Conservation (phyloP, 2,797 vertebrate species). For the Arrhamphus sclerolepis region DNA sequence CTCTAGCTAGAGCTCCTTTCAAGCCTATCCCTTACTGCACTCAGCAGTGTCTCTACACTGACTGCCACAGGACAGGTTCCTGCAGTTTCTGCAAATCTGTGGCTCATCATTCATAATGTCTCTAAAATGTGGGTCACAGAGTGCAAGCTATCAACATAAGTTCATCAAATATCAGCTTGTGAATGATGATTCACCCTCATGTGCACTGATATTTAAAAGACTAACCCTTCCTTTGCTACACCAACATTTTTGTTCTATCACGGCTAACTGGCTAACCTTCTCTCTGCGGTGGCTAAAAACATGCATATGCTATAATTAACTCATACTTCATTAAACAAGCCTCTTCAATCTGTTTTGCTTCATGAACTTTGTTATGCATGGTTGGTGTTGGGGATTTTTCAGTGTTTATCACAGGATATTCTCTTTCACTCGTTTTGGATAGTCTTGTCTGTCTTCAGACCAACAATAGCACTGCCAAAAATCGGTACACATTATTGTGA, state of each 20-base stretch:
- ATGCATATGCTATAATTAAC: slow-evolving; percentile 4
- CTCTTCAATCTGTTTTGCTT: slow-evolving; percentile 19
- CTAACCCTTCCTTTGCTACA: slow-evolving; percentile 41
- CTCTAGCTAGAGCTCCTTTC: slow-evolving; percentile 55
- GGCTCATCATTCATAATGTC: slow-evolving; percentile 52
- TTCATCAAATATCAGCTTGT: slow-evolving; percentile 18
- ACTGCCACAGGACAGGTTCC: slow-evolving; percentile 24
- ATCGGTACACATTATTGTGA: background rate
- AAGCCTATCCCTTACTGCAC: slow-evolving; percentile 24
- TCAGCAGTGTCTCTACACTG: slow-evolving; percentile 20
- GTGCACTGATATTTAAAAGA: slow-evolving; percentile 9
- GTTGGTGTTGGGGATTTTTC: background rate
- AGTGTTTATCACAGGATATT: slow-evolving; percentile 8
- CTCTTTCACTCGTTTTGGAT: background rate
- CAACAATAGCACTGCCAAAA: background rate
- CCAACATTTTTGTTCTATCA: slow-evolving; percentile 3
- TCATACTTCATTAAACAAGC: slow-evolving; percentile 17
- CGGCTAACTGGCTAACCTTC: slow-evolving; percentile 15
- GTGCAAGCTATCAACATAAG: background rate
- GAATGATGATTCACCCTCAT: slow-evolving; percentile 51
- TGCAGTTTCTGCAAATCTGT: slow-evolving; percentile 29
- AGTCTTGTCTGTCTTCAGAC: slow-evolving; percentile 6
- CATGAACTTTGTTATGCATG: slow-evolving; percentile 11
- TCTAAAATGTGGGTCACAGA: background rate
- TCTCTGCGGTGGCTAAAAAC: slow-evolving; percentile 9